A percentile compares a stretch with the other conserved stretches of the same genome.
phyloP scores from a whole-genome alignment of 2,797 vertebrate genomes.

The Bovichtus diacanthus region DNA sequence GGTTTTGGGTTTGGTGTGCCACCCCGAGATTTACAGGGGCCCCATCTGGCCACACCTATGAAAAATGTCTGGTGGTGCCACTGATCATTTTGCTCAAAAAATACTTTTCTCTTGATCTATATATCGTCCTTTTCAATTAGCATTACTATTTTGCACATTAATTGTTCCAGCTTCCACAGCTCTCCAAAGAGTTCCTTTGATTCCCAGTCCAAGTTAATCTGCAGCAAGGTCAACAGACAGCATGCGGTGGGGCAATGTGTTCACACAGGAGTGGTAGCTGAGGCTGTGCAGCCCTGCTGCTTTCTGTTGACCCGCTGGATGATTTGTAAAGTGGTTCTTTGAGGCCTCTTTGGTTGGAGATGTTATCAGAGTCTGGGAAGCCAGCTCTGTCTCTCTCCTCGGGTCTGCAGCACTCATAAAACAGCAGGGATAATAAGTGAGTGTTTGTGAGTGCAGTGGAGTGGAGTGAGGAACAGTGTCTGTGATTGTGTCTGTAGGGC shows the following conservation, averaged over 20 bases:
- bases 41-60: too few species aligned
- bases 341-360: constrained; percentile 60
- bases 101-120: background rate
- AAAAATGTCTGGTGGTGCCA: too few species aligned
- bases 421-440: constrained; percentile 79
- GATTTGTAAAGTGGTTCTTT: constrained; percentile 70
- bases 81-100: background rate
- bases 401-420: constrained; percentile 65
- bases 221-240: background rate
- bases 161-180: background rate
- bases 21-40: too few species aligned
- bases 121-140: background rate
- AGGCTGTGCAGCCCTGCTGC: constrained; percentile 39
- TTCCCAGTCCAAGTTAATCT: constrained; percentile 16
- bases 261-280: constrained; percentile 26
- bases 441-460: constrained; percentile 67
- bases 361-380: constrained; percentile 71
- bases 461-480: constrained; percentile 75
- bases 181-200: background rate
- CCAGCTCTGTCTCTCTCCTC: constrained; percentile 65
- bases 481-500: constrained; percentile 72
- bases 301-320: constrained; percentile 39
- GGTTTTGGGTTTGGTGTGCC: too few species aligned
- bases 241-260: background rate
- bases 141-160: background rate